These are phyloP conservation scores for Apomyelois bistriatella DNA, from an alignment of 2,888 invertebrate genomes.

Conservation along the genomic window DNA sequence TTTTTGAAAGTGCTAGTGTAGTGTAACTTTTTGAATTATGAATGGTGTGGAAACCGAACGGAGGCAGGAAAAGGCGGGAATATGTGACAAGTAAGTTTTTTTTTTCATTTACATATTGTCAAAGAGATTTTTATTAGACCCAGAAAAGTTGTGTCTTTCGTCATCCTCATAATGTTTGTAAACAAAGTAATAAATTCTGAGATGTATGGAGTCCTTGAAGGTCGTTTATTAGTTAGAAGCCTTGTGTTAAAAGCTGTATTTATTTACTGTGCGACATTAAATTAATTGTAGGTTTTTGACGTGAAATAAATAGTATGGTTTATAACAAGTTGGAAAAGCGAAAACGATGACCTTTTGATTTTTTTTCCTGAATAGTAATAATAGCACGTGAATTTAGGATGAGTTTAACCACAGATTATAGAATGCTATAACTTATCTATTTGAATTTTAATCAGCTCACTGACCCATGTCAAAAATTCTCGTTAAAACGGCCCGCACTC, in stretches of 20 bases:
- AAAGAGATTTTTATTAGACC: not conserved
- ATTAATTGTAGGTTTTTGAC: not conserved
- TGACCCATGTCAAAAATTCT: too few species aligned
- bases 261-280: not conserved
- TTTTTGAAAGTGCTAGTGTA: conserved; percentile 22
- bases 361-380: too few species aligned
- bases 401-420: too few species aligned
- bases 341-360: too few species aligned
- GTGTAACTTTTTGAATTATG: conserved; percentile 32
- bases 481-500: too few species aligned
- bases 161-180: not conserved
- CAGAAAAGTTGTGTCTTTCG: not conserved
- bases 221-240: not conserved
- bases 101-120: conserved; percentile 5
- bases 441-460: too few species aligned
- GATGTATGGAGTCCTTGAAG: not conserved
- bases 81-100: conserved; percentile 39
- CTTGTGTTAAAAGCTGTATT: not conserved
- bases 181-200: conserved; percentile 1
- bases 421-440: too few species aligned
- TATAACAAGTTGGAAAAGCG: too few species aligned
- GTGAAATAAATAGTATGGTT: not conserved
- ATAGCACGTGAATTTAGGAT: too few species aligned
- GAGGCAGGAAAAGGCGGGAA: conserved; percentile 39
- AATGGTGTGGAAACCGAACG: conserved; percentile 46